Evolutionary conservation across 1,140 invertebrate genomes (phyloP), one percentile per base, ranked within the genome.

Genomic region (Drosophila mojavensis): DNA sequence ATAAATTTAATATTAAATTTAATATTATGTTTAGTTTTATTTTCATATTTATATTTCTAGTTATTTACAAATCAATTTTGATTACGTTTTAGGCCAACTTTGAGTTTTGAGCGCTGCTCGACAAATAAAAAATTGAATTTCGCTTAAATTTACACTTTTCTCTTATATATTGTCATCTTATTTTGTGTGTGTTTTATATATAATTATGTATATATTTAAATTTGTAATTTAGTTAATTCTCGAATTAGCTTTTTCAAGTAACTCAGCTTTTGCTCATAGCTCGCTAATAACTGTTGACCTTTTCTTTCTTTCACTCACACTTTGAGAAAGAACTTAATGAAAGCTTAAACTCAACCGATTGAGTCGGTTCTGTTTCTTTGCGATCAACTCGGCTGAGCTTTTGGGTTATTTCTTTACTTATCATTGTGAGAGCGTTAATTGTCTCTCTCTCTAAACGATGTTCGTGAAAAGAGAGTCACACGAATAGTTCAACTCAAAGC

Each of bases 141-240:
- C 10, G 67, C 72, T 70, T 75, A 75, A 50, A 54, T 43, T 59
- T 75, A 75, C 51, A 60, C 17, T 60, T 75, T 33, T 30, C 6
- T 30, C 55, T 75, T 65, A 9, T 65, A 75, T 75, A 75, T 75
- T 75, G 73, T 75, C 73, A 59, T 71, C 33, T 77, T 77, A 58
- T 77, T 77, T 51, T 56, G 50, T 68, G 45, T 51, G 28, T 43
- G 2, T 58, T 33, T 53, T 6, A 17, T 45, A 36, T 39, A 50
- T 50, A 68, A 24, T 24, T 24, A 24, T 24, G 20, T 50, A 60
- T 70, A 59, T 70, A 56, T 45, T 62, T 69, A 56, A 50, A 75
- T 63, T 69, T 67, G 17, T 58, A 60, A 43, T 39, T 48, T 30
- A 65, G 62, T 58, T 68, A 41, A 56, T 13, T 73, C 58, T 15